Base-by-base conservation (phyloP, 2,113 vertebrate species). In the Eretmochelys imbricata region DNA sequence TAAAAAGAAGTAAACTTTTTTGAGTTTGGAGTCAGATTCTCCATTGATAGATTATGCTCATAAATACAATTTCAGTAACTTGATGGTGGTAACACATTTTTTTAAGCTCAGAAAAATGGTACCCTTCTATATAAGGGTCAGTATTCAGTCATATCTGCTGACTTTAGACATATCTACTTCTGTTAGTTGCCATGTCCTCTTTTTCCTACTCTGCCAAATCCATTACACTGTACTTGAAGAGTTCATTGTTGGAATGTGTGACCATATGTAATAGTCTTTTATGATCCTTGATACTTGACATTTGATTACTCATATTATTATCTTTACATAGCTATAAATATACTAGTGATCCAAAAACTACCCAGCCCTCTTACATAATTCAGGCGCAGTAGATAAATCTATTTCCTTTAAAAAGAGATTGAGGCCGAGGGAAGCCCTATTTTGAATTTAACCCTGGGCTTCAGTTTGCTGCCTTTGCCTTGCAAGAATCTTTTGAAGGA, bases 1-100 rank as follows among this genome's bases (percentile, higher is more conserved):
- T 85, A 10, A 22, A 8, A 75, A 12, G 27, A 62, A 19, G 80
- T 82, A 55, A 59, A 59, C 57, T 29, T 29, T 5, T 87, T 95
- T 91, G 38, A 24, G 2, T 38, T 95, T 72, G 6, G 14, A 87
- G 14, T 59, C 6, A 10, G 3, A 2, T 22, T 59, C 6, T 72
- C 0, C 13, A n/a, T 31, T 11, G 5, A 4, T 4, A 62, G 6
- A 1, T 1, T 87, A 5, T 19, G 79, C 10, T 25, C 62, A 14
- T 38, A 14, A 92, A 35, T 49, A 89, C 49, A 25, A 35, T 82
- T 79, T 54, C 11, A 6, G 57, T 59, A 59, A 59, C 11, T 59
- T 59, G 57, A 59, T 59, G 27, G 25, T 59, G 7, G 7, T 24
- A 57, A 57, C 11, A 59, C 24, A 53, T 54, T 91, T 84, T 22